Percentiles rank a stretch among this genome's conserved stretches.
Evolutionary conservation across 1,140 invertebrate species (phyloP).

Genomic region (Plectrocnemia conspersa): DNA sequence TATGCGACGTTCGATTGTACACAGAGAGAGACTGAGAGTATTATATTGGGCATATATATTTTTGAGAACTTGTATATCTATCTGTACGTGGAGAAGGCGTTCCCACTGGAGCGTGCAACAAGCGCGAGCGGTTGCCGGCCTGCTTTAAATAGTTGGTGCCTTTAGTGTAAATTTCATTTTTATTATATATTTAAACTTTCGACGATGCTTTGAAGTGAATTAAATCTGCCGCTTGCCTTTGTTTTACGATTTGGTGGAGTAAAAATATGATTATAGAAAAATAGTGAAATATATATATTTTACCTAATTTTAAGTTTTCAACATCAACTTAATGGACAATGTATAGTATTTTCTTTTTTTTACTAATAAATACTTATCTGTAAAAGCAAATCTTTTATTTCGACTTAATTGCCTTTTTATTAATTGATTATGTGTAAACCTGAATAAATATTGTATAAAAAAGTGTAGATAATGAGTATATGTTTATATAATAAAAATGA

Average conservation of each 20-base stretch:
- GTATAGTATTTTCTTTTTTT: constrained; percentile 53
- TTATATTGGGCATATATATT: constrained; percentile 1
- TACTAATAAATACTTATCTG: constrained; percentile 52
- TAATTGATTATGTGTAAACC: neutral
- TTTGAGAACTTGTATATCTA: neutral
- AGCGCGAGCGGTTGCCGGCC: constrained; percentile 31
- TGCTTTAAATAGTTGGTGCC: constrained; percentile 35
- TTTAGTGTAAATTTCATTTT: constrained; percentile 34
- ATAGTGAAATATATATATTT: constrained; percentile 50
- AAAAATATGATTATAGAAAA: constrained; percentile 29
- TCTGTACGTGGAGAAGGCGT: constrained; percentile 7
- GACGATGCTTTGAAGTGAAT: constrained; percentile 27
- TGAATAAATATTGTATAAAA: neutral
- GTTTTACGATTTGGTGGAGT: constrained; percentile 35
- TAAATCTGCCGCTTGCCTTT: constrained; percentile 35
- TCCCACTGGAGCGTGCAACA: constrained; percentile 29
- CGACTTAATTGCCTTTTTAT: neutral
- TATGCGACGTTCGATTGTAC: neutral
- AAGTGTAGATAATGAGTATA: neutral
- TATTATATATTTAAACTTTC: constrained; percentile 32
- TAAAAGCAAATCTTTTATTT: constrained; percentile 17
- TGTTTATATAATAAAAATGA: neutral
- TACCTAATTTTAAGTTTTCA: constrained; percentile 52
- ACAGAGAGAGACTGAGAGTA: neutral
- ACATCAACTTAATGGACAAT: constrained; percentile 55